A percentile compares a stretch with the other conserved stretches of the same genome.
phyloP scores from a whole-genome alignment of 2,113 vertebrate genomes.

The Eonycteris spelaea region DNA sequence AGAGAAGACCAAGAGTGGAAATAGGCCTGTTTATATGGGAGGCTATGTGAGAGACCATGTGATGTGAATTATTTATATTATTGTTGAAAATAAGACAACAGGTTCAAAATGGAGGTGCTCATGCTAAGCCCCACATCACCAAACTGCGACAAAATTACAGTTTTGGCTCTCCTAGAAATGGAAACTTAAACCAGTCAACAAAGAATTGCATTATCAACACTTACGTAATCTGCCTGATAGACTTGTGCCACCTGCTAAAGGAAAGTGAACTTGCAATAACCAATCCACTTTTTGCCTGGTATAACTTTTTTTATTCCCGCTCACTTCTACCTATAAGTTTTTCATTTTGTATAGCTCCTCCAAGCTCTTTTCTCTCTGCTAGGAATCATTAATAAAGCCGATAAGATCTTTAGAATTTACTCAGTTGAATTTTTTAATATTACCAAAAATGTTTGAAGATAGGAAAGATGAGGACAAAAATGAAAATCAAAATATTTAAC shows the following conservation, averaged over 20 bases:
- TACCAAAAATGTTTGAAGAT: neutral
- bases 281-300: neutral
- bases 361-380: neutral
- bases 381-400: neutral
- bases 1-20: neutral
- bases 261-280: neutral
- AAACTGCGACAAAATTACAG: neutral
- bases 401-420: neutral
- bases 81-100: neutral
- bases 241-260: neutral
- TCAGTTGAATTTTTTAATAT: neutral
- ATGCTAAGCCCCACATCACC: neutral
- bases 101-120: neutral
- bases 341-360: neutral
- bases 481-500: neutral
- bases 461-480: neutral
- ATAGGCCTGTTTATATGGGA: neutral
- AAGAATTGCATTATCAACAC: neutral
- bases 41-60: neutral
- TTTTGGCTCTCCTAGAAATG: neutral
- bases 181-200: neutral
- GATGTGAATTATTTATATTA: neutral
- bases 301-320: neutral
- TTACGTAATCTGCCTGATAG: neutral
- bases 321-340: neutral